Evolutionary conservation across 2,113 vertebrate species (phyloP).

Genomic region (Sapajus apella): DNA sequence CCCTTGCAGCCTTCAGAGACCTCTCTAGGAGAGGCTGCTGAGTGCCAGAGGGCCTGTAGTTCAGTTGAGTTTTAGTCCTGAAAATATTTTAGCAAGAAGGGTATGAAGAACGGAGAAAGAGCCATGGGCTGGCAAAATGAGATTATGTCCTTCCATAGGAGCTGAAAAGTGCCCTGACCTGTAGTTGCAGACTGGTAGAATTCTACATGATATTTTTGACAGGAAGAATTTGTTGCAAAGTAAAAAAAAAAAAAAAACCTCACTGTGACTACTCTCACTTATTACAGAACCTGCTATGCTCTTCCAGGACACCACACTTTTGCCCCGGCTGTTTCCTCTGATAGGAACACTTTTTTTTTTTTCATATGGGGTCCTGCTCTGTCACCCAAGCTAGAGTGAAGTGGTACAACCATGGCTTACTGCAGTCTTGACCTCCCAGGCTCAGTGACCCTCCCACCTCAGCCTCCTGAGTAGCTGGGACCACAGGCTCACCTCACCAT

Average conservation of each 20-base stretch:
- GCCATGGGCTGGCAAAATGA: background rate
- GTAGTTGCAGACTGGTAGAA: background rate
- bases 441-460: no score
- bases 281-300: background rate
- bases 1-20: background rate
- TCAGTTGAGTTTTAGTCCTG: background rate
- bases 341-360: background rate
- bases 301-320: background rate
- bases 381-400: no score
- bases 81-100: background rate
- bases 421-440: no score
- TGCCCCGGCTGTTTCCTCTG: background rate
- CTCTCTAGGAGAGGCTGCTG: rapidly evolving
- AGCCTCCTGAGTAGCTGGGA: no score
- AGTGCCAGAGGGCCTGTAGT: background rate
- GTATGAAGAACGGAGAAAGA: background rate
- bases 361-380: no score
- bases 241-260: background rate
- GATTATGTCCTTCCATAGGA: background rate
- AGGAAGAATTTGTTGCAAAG: background rate
- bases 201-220: background rate
- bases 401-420: no score
- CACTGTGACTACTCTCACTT: background rate
- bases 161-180: background rate
- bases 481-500: no score